Percentiles rank a stretch among this genome's conserved stretches.
phyloP scores from a whole-genome alignment of 2,797 vertebrate genomes.

The Apogon hyalosoma region DNA sequence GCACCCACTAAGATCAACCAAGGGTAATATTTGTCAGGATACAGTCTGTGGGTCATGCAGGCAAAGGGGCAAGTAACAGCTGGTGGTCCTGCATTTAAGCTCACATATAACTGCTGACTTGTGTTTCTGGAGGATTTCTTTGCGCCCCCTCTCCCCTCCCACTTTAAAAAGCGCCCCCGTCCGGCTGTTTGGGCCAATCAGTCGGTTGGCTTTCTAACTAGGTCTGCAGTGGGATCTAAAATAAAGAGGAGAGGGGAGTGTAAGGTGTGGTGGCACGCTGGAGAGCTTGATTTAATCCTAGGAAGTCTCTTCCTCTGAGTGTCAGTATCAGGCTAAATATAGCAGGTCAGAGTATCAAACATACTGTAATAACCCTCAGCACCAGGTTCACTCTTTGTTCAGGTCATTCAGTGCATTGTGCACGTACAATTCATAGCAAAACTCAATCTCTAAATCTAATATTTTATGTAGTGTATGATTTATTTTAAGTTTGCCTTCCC shows the following conservation, averaged over 20 bases:
- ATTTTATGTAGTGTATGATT: background rate
- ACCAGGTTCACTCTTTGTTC: constrained; percentile 41
- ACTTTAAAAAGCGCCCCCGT: constrained; percentile 41
- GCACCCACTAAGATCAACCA: constrained; percentile 45
- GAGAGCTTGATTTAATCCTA: constrained; percentile 61
- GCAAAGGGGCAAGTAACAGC: constrained; percentile 54
- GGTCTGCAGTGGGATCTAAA: constrained; percentile 62
- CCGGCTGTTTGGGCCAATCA: constrained; percentile 67
- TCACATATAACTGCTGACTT: constrained; percentile 66
- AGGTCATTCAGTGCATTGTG: constrained; percentile 45
- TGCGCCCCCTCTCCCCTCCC: constrained; percentile 15
- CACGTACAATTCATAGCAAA: background rate
- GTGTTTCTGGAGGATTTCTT: constrained; percentile 67
- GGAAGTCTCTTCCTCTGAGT: constrained; percentile 66
- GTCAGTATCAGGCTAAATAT: constrained; percentile 68
- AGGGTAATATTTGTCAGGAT: constrained; percentile 56
- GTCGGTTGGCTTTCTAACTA: constrained; percentile 49
- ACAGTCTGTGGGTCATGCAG: constrained; percentile 45
- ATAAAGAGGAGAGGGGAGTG: constrained; percentile 51
- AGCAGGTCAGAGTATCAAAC: constrained; percentile 57
- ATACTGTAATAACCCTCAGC: constrained; percentile 46
- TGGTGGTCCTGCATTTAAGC: constrained; percentile 59
- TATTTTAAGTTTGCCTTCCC: background rate
- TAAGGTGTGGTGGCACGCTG: constrained; percentile 53
- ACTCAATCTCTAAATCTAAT: background rate